Percentiles rank a stretch among this genome's conserved stretches.
Conservation (phyloP, 2,888 invertebrate species). For the Pycnomerus fuliginosus region DNA sequence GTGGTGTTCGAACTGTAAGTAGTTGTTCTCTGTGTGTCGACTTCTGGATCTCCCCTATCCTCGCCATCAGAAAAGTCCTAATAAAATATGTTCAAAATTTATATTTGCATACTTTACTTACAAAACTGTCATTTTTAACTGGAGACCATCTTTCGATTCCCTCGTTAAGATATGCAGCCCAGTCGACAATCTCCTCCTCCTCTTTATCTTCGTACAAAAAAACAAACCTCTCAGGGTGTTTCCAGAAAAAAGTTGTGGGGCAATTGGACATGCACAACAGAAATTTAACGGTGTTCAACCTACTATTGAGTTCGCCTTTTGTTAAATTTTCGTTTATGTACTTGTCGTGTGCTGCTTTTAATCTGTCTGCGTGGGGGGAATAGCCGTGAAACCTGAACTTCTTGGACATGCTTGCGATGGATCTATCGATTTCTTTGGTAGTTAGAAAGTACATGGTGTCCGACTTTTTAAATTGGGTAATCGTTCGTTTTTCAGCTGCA, state of each 20-base stretch:
- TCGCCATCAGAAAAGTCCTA: no score
- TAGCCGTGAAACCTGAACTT: conserved; percentile 50
- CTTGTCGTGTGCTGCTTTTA: conserved; percentile 38
- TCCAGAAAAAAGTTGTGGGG: conserved; percentile 45
- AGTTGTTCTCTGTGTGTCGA: no score
- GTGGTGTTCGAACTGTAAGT: no score
- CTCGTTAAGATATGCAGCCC: conserved; percentile 55
- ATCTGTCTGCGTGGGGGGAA: conserved; percentile 39
- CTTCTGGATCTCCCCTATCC: no score
- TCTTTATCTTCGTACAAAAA: conserved; percentile 40
- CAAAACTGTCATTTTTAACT: conserved; percentile 29
- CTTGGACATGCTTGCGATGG: conserved; percentile 42
- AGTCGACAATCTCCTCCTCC: conserved; percentile 53
- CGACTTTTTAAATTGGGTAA: conserved; percentile 36
- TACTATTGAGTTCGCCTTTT: conserved; percentile 34
- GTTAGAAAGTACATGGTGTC: conserved; percentile 45
- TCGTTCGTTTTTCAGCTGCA: conserved; percentile 37
- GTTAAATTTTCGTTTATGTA: conserved; percentile 36
- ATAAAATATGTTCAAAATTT: no score
- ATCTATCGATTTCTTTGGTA: conserved; percentile 42
- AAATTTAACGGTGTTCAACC: conserved; percentile 44
- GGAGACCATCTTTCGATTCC: conserved; percentile 44
- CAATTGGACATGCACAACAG: conserved; percentile 45
- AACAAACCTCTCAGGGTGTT: conserved; percentile 34
- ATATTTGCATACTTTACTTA: conserved; percentile 1